A percentile compares a stretch with the other conserved stretches of the same genome.
Conservation (phyloP, 2,797 vertebrate genomes). For the Gallinago stenura region DNA sequence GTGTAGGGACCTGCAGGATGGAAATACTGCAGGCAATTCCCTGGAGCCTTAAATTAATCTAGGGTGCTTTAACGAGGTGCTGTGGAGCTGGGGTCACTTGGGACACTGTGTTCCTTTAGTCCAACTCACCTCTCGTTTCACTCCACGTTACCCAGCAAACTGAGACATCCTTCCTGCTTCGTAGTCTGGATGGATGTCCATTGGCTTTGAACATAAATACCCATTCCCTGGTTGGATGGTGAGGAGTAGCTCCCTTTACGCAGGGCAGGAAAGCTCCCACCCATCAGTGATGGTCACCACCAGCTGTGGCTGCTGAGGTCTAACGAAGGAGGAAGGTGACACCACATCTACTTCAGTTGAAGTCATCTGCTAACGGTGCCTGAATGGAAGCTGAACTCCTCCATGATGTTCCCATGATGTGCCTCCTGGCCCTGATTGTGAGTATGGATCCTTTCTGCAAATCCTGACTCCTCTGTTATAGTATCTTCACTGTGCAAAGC, state of each 20-base stretch:
- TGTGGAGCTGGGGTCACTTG: background rate
- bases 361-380: background rate
- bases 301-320: background rate
- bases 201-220: background rate
- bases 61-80: background rate
- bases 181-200: background rate
- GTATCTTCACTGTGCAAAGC: background rate
- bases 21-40: rapidly evolving
- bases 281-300: background rate
- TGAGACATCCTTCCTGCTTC: background rate
- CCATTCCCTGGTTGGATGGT: background rate
- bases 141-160: background rate
- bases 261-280: background rate
- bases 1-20: background rate
- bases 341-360: background rate
- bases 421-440: background rate
- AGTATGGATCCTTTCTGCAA: background rate
- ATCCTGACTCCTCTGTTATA: background rate
- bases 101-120: background rate
- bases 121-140: background rate
- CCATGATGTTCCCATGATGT: too few species aligned
- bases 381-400: background rate
- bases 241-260: background rate
- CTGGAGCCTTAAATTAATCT: background rate
- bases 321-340: background rate